Evolutionary conservation across 2,888 invertebrate species (phyloP).

Genomic region (Patella caerulea): DNA sequence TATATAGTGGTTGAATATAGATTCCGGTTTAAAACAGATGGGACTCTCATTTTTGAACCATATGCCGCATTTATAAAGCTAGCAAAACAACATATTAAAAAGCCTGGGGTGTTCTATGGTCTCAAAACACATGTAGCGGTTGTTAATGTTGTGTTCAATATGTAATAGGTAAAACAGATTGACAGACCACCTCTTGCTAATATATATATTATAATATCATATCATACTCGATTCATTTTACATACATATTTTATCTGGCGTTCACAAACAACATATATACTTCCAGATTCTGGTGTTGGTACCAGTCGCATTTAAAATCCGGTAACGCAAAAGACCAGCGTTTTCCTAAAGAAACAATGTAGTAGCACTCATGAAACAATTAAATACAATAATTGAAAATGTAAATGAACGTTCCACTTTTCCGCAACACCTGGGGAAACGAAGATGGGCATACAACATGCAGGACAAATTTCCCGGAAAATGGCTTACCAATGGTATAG

Average conservation of each 20-base stretch:
- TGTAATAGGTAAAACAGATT: background rate
- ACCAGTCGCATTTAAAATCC: too few relatives aligned
- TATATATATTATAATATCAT: conserved; percentile 3
- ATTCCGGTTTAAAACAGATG: background rate
- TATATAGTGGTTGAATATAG: background rate
- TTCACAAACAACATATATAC: too few relatives aligned
- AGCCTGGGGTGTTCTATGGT: conserved; percentile 7
- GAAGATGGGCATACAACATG: too few relatives aligned
- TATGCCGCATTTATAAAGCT: background rate
- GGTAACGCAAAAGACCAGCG: too few relatives aligned
- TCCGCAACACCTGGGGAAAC: too few relatives aligned
- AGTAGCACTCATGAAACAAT: too few relatives aligned
- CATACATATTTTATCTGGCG: background rate
- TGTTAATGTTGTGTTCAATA: conserved; percentile 5
- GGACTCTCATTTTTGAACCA: background rate
- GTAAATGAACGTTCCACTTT: too few relatives aligned
- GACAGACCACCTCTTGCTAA: conserved; percentile 3
- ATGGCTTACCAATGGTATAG: too few relatives aligned
- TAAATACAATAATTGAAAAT: too few relatives aligned
- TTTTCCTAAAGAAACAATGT: too few relatives aligned
- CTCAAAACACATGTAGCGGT: conserved; percentile 5
- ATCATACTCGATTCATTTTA: conserved; percentile 8
- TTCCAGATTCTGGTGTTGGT: too few relatives aligned
- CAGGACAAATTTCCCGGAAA: too few relatives aligned
- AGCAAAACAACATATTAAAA: background rate